Evolutionary conservation across 1,140 invertebrate species (phyloP).

Genomic region (Centruroides vittatus): DNA sequence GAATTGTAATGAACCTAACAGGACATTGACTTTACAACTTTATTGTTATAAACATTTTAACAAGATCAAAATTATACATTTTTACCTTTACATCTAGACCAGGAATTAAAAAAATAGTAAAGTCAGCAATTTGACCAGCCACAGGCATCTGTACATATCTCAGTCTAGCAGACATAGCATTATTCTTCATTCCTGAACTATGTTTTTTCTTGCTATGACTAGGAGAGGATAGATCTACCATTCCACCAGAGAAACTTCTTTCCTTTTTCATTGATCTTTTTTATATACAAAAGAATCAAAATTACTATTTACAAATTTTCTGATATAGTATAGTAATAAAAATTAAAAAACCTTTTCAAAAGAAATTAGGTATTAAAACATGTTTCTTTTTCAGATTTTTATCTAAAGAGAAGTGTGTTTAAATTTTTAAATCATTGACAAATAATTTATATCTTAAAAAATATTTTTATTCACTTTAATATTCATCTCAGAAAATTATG

Average conservation of each 20-base stretch:
- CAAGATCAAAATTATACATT: no score
- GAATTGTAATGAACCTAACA: constrained; percentile 48
- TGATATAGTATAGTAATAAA: no score
- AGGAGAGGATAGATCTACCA: constrained; percentile 16
- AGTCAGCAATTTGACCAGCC: constrained; percentile 41
- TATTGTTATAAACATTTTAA: no score
- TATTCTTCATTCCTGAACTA: constrained; percentile 19
- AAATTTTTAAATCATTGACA: no score
- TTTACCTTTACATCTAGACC: constrained; percentile 80
- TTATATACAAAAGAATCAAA: background rate
- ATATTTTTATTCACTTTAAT: no score
- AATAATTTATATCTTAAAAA: no score
- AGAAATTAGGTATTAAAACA: no score
- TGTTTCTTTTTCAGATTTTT: no score
- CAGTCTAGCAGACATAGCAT: constrained; percentile 22
- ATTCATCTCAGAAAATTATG: no score
- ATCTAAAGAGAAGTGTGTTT: no score
- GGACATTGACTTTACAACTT: background rate
- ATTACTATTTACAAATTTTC: background rate
- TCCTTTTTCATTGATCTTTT: constrained; percentile 37
- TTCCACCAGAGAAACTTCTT: constrained; percentile 44
- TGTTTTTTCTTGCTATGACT: constrained; percentile 17
- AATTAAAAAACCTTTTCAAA: no score
- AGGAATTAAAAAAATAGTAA: constrained; percentile 87
- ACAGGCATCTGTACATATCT: constrained; percentile 30